phyloP scores from a whole-genome alignment of 2,113 vertebrate species.

The Elephantulus edwardii region DNA sequence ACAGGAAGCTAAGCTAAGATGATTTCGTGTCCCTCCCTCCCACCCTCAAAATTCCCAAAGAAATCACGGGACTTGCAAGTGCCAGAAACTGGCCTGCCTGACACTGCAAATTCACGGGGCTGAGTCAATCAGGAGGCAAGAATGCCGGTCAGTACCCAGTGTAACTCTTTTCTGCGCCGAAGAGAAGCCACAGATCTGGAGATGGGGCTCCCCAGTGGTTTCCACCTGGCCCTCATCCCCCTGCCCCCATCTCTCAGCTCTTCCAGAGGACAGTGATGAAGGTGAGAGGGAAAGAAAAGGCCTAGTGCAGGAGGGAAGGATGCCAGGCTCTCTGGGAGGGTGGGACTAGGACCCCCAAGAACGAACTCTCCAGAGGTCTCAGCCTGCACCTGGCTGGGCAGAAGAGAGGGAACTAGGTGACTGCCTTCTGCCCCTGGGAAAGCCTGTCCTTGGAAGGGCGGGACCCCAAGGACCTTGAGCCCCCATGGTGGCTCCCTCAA shows the following conservation, averaged over 20 bases:
- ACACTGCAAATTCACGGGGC: conserved; percentile 38
- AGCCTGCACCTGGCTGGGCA: not conserved
- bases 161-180: conserved; percentile 75
- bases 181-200: conserved; percentile 61
- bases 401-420: not conserved
- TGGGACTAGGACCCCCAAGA: not conserved
- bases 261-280: not conserved
- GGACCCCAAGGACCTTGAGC: not conserved
- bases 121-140: conserved; percentile 68
- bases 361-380: not conserved
- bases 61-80: conserved; percentile 80
- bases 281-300: not conserved
- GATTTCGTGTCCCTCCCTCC: conserved; percentile 85
- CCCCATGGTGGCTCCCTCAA: not conserved
- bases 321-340: not conserved
- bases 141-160: conserved; percentile 51
- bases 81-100: conserved; percentile 72
- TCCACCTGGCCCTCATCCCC: not conserved
- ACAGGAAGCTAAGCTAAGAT: conserved; percentile 92
- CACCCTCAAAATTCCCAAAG: conserved; percentile 70
- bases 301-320: not conserved
- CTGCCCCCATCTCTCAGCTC: not conserved
- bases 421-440: not conserved
- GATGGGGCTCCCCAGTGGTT: not conserved
- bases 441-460: not conserved